phyloP scores from a whole-genome alignment of 2,888 invertebrate species.

The Tipula vernalis region DNA sequence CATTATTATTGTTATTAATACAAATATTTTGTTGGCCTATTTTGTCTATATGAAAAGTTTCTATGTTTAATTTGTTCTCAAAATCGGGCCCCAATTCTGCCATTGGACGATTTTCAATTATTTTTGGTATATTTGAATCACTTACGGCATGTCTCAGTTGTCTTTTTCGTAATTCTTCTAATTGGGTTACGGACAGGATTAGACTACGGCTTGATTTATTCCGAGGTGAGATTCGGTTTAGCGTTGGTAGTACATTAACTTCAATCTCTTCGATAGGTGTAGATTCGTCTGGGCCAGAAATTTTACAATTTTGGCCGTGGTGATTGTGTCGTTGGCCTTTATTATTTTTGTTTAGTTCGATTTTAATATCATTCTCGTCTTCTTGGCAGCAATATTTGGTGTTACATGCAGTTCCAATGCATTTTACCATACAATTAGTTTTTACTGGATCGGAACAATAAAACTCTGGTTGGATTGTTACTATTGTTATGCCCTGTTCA shows the following conservation, averaged over 20 bases:
- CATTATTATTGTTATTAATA: neutral
- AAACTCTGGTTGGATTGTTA: conserved; percentile 84
- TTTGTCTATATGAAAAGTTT: conserved; percentile 5
- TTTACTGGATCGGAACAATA: conserved; percentile 21
- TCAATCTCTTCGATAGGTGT: neutral
- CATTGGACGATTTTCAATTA: neutral
- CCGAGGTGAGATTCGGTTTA: neutral
- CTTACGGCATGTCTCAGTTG: neutral
- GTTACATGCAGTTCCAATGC: conserved; percentile 33
- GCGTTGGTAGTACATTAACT: neutral
- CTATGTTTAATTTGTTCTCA: neutral
- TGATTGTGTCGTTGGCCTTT: neutral
- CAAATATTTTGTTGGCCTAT: neutral
- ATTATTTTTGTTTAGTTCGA: neutral
- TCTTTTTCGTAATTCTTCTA: neutral
- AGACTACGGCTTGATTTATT: neutral
- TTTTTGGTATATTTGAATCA: neutral
- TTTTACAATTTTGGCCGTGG: neutral
- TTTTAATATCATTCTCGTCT: neutral
- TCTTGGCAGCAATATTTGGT: conserved; percentile 32
- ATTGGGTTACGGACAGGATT: neutral
- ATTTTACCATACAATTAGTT: conserved; percentile 33
- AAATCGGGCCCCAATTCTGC: neutral
- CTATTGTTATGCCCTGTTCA: conserved; percentile 67
- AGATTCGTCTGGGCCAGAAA: no score